These are phyloP conservation scores for Trogon melanurus DNA, from an alignment of 2,113 vertebrate species.

Conservation along the genomic window DNA sequence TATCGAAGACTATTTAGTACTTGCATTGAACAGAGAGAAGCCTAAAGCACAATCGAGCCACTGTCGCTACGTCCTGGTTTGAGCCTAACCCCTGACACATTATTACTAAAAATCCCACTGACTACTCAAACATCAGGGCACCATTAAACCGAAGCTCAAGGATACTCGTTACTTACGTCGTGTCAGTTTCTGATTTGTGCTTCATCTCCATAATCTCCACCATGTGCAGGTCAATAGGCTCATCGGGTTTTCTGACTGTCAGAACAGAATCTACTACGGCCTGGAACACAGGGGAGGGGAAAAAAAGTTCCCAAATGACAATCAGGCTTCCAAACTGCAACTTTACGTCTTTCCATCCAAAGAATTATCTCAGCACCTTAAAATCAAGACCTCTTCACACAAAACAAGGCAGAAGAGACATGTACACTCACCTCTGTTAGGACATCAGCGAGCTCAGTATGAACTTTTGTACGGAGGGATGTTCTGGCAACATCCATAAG, in stretches of 20 bases:
- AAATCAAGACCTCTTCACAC: neutral
- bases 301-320: neutral
- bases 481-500: conserved; percentile 92
- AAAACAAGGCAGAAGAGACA: neutral
- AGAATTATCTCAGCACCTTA: neutral
- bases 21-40: neutral
- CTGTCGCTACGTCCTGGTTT: no score
- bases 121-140: neutral
- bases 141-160: neutral
- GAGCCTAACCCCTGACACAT: no score
- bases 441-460: conserved; percentile 90
- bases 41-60: neutral
- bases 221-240: conserved; percentile 95
- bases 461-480: conserved; percentile 95
- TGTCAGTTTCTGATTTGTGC: conserved; percentile 96
- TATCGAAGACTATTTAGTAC: neutral
- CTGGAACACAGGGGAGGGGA: conserved; percentile 58
- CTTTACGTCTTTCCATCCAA: neutral
- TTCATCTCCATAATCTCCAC: conserved; percentile 99
- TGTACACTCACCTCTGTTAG: conserved; percentile 86
- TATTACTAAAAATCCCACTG: no score
- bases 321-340: neutral
- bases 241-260: conserved; percentile 85
- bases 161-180: conserved; percentile 80
- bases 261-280: conserved; percentile 95